Conservation (phyloP, 2,888 invertebrate species). For the Eledona agricola region DNA sequence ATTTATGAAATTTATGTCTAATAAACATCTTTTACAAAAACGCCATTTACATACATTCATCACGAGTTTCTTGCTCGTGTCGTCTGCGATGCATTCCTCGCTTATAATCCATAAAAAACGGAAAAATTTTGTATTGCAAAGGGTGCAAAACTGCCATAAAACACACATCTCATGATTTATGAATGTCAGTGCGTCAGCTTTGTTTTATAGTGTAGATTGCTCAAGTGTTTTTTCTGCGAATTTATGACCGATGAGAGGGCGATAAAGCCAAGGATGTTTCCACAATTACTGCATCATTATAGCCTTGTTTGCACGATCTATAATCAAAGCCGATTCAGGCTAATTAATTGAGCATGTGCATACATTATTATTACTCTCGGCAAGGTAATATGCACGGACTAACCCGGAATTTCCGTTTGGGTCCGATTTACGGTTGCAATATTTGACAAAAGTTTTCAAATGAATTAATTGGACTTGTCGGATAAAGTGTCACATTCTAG, state of each 20-base stretch:
- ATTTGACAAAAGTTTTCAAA: slow-evolving; percentile 3
- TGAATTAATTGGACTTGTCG: slow-evolving; percentile 1
- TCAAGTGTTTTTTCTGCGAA: neutral
- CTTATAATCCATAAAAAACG: slow-evolving; percentile 4
- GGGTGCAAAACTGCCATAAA: slow-evolving; percentile 14
- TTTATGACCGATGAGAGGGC: neutral
- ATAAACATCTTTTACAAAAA: slow-evolving; percentile 1
- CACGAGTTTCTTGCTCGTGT: neutral
- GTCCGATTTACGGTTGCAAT: no score
- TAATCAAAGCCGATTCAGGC: neutral
- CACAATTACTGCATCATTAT: slow-evolving; percentile 3
- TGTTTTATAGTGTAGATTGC: neutral
- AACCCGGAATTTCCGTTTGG: no score
- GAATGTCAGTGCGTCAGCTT: slow-evolving; percentile 6
- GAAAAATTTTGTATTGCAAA: slow-evolving; percentile 8
- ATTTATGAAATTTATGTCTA: no score
- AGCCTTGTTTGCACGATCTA: neutral
- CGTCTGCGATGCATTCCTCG: slow-evolving; percentile 1
- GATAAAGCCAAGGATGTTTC: neutral
- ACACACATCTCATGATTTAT: slow-evolving; percentile 1
- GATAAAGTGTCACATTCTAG: slow-evolving; percentile 1
- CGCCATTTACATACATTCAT: neutral
- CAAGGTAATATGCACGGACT: no score
- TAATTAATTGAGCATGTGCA: neutral
- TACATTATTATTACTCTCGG: neutral